phyloP scores from a whole-genome alignment of 2,888 invertebrate species.

The Endomychus coccineus region DNA sequence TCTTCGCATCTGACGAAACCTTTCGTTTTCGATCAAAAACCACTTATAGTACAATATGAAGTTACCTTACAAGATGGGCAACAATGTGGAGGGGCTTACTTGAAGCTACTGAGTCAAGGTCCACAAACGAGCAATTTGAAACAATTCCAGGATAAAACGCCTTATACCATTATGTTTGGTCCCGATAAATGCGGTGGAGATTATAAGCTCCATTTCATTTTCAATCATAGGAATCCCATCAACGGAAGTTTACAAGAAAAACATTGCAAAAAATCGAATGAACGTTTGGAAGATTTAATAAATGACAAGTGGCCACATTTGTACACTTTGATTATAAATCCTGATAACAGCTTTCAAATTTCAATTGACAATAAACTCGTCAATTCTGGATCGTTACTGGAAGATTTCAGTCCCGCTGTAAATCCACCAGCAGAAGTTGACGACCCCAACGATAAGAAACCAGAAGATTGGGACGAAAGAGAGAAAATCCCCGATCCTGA shows the following conservation, averaged over 20 bases:
- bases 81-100: slow-evolving; percentile 97
- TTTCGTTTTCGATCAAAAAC: slow-evolving; percentile 76
- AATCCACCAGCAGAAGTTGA: slow-evolving; percentile 93
- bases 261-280: slow-evolving; percentile 87
- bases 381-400: slow-evolving; percentile 75
- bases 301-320: slow-evolving; percentile 91
- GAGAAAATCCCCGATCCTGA: slow-evolving; percentile 35
- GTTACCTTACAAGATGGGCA: slow-evolving; percentile 86
- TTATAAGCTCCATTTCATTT: slow-evolving; percentile 88
- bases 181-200: slow-evolving; percentile 98
- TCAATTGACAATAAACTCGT: slow-evolving; percentile 75
- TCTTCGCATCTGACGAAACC: slow-evolving; percentile 67
- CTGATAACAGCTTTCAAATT: slow-evolving; percentile 76
- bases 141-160: slow-evolving; percentile 89
- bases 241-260: slow-evolving; percentile 89
- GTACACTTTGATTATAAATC: slow-evolving; percentile 68
- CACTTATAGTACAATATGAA: slow-evolving; percentile 88
- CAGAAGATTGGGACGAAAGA: slow-evolving; percentile 94
- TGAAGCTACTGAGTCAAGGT: slow-evolving; percentile 81
- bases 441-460: slow-evolving; percentile 79
- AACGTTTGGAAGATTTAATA: slow-evolving; percentile 76
- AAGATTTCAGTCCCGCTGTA: slow-evolving; percentile 84
- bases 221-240: slow-evolving; percentile 88
- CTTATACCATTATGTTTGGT: slow-evolving; percentile 99
- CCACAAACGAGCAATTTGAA: slow-evolving; percentile 63